Evolutionary conservation across 2,888 invertebrate species (phyloP).

Genomic region (Emmelina monodactyla): DNA sequence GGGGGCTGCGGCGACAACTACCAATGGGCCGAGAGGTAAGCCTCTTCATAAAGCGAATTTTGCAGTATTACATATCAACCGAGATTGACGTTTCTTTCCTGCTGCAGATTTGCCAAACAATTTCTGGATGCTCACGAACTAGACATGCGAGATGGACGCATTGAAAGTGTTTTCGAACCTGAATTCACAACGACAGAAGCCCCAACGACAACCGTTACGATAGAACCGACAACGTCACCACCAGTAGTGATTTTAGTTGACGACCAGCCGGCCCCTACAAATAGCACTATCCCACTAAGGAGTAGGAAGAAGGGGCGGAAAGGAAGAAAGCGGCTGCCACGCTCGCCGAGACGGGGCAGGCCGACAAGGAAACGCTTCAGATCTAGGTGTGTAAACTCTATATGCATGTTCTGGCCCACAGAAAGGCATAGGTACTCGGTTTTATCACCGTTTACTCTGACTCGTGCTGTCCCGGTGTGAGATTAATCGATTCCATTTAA

Average conservation of each 20-base stretch:
- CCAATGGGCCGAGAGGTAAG: conserved; percentile 71
- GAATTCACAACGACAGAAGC: conserved; percentile 39
- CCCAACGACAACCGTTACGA: conserved; percentile 29
- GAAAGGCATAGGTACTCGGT: no score
- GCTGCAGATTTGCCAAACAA: conserved; percentile 69
- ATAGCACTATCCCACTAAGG: conserved; percentile 34
- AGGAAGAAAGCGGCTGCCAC: conserved; percentile 42
- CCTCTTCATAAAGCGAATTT: no score
- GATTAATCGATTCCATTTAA: no score
- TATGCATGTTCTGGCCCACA: no score
- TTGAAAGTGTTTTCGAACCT: conserved; percentile 38
- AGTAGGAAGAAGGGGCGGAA: conserved; percentile 38
- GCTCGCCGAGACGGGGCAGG: conserved; percentile 49
- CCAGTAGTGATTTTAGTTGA: conserved; percentile 54
- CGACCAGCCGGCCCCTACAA: conserved; percentile 48
- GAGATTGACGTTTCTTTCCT: neutral
- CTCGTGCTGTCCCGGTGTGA: no score
- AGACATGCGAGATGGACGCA: conserved; percentile 48
- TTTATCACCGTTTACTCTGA: no score
- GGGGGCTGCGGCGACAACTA: conserved; percentile 88
- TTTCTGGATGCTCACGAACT: conserved; percentile 74
- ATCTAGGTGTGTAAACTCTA: conserved; percentile 43
- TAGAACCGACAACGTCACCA: conserved; percentile 35
- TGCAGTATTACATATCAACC: neutral
- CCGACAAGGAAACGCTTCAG: conserved; percentile 59